Base-by-base conservation (phyloP, 1,140 invertebrate genomes). In the Aphaenogaster floridana region DNA sequence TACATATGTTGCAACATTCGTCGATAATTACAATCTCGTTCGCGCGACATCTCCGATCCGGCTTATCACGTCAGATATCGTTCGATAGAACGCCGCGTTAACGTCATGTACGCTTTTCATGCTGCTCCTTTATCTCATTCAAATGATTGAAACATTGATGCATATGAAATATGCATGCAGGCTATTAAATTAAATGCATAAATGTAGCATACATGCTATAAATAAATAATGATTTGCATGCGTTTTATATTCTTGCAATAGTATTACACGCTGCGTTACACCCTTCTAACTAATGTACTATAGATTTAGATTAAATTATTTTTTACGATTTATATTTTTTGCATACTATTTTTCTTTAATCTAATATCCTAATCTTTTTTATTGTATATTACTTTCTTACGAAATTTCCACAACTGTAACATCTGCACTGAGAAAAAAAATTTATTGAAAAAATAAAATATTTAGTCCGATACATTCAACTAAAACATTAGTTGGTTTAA, bases 21-120 rank as follows among this genome's bases (percentile, higher is more conserved):
- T 39, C n/a, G 69, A 84, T 84, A 84, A 84, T 74, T 76, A 50
- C 54, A 39, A 76, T 76, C 69, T 74, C 39, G 68, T 69, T 57
- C n/a, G 52, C 52, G 17, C 21, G 68, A 15, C 28, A 13, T 83
- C 34, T 15, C 6, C 3, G 54, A 83, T 72, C 68, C 17, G 28
- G 21, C 28, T 84, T 84, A 84, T 84, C 80, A 3, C 36, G 7
- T 45, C 50, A 61, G 64, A 81, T 39, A 74, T 39, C 69, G n/a
- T 17, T 74, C 61, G 68, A 48, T 9, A 69, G 50, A 69, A 63
- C 64, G 66, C 3, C 77, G 36, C 13, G 42, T 61, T 84, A 74
- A 83, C 17, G 69, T 34, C 39, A 11, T 48, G 54, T n/a, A 6
- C 45, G 11, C 17, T 48, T 50, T 66, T 39, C 4, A 39, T 36